Base-by-base conservation (phyloP, 2,888 invertebrate genomes). In the Spisula solida region DNA sequence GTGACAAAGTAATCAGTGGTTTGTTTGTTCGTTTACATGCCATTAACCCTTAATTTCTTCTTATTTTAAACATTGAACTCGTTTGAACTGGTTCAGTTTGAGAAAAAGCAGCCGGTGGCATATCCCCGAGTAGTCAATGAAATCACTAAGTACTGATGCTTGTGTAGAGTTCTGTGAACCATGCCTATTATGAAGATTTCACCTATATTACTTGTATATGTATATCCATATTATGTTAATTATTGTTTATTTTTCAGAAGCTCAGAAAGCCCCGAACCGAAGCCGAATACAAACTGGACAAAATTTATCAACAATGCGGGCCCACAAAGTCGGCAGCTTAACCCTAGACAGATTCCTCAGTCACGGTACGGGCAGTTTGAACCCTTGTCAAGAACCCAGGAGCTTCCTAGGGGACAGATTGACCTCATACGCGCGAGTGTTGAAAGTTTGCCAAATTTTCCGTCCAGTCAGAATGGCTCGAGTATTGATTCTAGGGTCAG, bases 321-420 rank as follows among this genome's bases (percentile, higher is more conserved):
- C 0, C 29, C 82, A 16, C 82, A 29, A 18, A 66, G 66, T 18
- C 48, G 55, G 10, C 56, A 29, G 20, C 47, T 55, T 47, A 56
- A 86, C 48, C 66, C 48, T 16, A 70, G 60, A 79, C 86, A 78
- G 14, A 16, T 87, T 20, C 83, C 79, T 10, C 86, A 86, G 14
- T 80, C 83, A 31, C n/a, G 88, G 25, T 86, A 70, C 56, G 86
- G 75, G 31, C 83, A 83, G 75, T 86, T 86, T 29, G 90, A 83
- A 18, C 90, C 86, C n/a, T 25, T 92, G 78, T 92, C 92, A 51
- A 81, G 90, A 16, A 92, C 92, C 0, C 90, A 88, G 85, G 92
- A 92, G 60, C 79, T 92, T 4, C 86, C 89, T 18, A 79, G 90
- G 48, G 81, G 85, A 16, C 89, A 90, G 79, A 20, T 90, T 55